A percentile compares a stretch with the other conserved stretches of the same genome.
These are phyloP conservation scores for Acleris literana DNA, from an alignment of 2,888 invertebrate genomes.

Conservation along the genomic window DNA sequence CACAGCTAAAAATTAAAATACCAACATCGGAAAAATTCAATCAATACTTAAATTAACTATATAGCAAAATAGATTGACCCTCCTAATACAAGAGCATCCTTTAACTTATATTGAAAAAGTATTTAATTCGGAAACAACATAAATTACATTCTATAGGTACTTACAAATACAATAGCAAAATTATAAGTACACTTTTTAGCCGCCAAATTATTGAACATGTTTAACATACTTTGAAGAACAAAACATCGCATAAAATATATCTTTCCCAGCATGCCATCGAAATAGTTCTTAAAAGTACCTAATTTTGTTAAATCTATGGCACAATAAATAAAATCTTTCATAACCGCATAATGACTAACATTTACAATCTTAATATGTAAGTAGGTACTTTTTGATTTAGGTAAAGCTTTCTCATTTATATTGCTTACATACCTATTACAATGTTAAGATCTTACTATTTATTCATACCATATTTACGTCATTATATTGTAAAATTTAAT, in stretches of 20 bases:
- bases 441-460: slow-evolving; percentile 1
- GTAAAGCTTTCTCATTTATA: slow-evolving; percentile 18
- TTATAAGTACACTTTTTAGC: slow-evolving; percentile 12
- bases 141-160: no score
- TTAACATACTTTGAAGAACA: slow-evolving; percentile 5
- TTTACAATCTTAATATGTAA: slow-evolving; percentile 16
- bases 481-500: not conserved
- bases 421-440: slow-evolving; percentile 9
- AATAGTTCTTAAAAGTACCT: slow-evolving; percentile 11
- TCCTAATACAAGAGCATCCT: no score
- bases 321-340: slow-evolving; percentile 34
- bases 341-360: slow-evolving; percentile 10
- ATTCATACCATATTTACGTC: not conserved
- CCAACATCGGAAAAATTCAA: no score
- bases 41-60: no score
- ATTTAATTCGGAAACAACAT: no score
- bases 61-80: no score
- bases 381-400: slow-evolving; percentile 16
- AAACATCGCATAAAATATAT: not conserved
- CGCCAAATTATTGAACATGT: slow-evolving; percentile 7
- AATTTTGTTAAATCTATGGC: slow-evolving; percentile 31
- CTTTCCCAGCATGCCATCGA: slow-evolving; percentile 12
- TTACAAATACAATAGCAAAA: slow-evolving; percentile 1
- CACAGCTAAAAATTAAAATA: no score
- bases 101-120: no score